phyloP scores from a whole-genome alignment of 2,113 vertebrate genomes.

The Podiceps cristatus region DNA sequence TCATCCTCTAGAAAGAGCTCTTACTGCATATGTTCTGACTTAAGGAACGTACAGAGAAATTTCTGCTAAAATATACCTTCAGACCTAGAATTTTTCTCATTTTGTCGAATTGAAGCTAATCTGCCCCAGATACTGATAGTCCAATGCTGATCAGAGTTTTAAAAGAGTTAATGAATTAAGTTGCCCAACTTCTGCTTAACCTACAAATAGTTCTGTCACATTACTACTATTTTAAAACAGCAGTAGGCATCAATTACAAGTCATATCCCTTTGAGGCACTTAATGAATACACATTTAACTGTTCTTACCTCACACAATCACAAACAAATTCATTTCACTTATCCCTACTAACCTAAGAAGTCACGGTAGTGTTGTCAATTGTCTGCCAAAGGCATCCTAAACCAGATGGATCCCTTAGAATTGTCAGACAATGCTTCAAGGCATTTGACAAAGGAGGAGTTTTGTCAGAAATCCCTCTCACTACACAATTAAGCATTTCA shows the following conservation, averaged over 20 bases:
- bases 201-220: not conserved
- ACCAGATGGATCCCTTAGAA: not conserved
- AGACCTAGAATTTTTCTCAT: not conserved
- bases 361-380: not conserved
- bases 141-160: not conserved
- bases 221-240: not conserved
- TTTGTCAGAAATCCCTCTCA: not conserved
- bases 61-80: not conserved
- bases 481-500: not conserved
- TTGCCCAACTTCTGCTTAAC: not conserved
- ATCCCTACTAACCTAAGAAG: not conserved
- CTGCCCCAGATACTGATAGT: not conserved
- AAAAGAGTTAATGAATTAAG: not conserved
- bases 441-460: not conserved
- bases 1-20: not conserved
- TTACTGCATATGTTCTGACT: not conserved
- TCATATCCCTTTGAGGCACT: not conserved
- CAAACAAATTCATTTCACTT: accelerated
- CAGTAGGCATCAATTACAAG: not conserved
- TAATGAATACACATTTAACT: not conserved
- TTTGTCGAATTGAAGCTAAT: not conserved
- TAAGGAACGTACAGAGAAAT: not conserved
- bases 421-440: not conserved
- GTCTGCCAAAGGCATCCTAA: not conserved
- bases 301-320: not conserved